Evolutionary conservation across 2,113 vertebrate species (phyloP), one percentile per base, ranked within the genome.

Genomic region (Hippocampus mohnikei): DNA sequence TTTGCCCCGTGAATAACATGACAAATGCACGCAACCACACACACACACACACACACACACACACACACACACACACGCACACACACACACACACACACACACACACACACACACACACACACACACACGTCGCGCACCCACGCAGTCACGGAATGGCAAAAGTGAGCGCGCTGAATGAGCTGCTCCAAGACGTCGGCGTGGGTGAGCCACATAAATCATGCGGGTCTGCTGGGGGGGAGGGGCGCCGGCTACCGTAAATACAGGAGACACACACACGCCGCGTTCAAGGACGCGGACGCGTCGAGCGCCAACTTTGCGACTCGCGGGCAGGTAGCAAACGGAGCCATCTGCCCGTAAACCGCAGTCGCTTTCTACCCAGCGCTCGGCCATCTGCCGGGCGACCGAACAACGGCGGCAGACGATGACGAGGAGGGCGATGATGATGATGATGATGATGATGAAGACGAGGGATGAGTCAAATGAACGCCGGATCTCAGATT

Each of bases 331-430:
- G 70, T 0, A 48, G 86, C 81, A 84, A 83, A 81, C 41, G 50
- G 67, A 68, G 77, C 86, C 88, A 88, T 89, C 88, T 89, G 88
- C 83, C 80, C 81, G 75, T 61, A 70, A 79, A 79, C 78, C 77
- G 83, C 76, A 61, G 78, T 83, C 84, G 79, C 69, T 82, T 88
- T 83, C 74, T 83, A 61, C 84, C 84, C 55, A 87, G 83, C 82
- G 88, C 80, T 86, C 10, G 23, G 78, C 86, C 88, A 89, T 89
- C 78, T 42, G 77, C 75, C 69, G 81, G 78, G 71, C 64, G 72
- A 44, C 75, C 27, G 33, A 40, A 53, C 37, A 15, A 25, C 23
- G 21, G 65, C 62, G 33, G 25, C 21, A n/a, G 55, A 70, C 71
- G 75, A 53, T 15, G 46, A 48, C 18, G 71, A 46, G 13, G 48